phyloP scores from a whole-genome alignment of 2,797 vertebrate species.

The Coluber constrictor region DNA sequence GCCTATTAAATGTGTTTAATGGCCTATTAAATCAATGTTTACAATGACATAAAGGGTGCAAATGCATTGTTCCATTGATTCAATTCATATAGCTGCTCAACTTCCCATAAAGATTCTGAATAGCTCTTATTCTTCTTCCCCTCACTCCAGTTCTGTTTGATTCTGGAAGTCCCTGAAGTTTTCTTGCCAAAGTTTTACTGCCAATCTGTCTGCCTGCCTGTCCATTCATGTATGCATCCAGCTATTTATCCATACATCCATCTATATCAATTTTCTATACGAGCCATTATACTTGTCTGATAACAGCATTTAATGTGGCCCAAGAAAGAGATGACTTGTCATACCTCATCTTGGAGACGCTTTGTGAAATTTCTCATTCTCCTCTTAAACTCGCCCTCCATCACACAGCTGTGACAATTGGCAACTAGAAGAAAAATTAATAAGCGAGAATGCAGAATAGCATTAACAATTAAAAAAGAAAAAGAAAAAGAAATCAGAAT shows the following conservation, averaged over 20 bases:
- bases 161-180: not conserved
- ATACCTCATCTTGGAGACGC: not conserved
- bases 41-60: not conserved
- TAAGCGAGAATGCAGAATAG: not conserved
- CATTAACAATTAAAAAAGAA: not conserved
- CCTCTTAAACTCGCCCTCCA: not conserved
- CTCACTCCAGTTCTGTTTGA: not conserved
- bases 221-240: not conserved
- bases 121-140: not conserved
- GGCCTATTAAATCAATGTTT: not conserved
- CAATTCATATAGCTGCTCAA: not conserved
- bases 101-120: not conserved
- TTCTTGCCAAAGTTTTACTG: not conserved
- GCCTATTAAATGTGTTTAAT: not conserved
- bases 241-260: not conserved
- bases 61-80: not conserved
- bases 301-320: not conserved
- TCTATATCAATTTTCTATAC: not conserved
- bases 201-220: not conserved
- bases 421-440: conserved; percentile 19
- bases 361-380: not conserved
- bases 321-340: not conserved
- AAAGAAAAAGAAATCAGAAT: not conserved
- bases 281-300: not conserved
- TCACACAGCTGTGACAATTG: not conserved